These are phyloP conservation scores for Anarhynchus alexandrinus DNA, from an alignment of 2,113 vertebrate genomes.

Conservation along the genomic window DNA sequence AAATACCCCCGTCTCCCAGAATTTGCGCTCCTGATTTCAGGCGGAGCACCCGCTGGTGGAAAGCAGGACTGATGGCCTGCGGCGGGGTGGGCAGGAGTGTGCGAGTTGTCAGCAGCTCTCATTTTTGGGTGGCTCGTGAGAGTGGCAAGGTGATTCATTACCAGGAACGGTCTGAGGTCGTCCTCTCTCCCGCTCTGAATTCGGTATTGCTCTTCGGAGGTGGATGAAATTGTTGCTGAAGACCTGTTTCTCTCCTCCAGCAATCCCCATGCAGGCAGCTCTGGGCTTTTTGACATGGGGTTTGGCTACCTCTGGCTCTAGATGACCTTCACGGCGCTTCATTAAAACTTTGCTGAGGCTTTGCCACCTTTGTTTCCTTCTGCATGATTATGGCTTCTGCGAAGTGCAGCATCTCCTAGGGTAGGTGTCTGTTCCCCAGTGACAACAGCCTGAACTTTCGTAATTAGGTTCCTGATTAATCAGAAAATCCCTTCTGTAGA, in stretches of 20 bases:
- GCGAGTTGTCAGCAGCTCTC: not conserved
- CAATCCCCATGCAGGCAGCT: not conserved
- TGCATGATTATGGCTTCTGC: not conserved
- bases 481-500: not conserved
- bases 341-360: not conserved
- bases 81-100: not conserved
- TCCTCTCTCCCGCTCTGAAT: not conserved
- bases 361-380: not conserved
- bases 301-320: not conserved
- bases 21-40: not conserved
- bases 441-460: not conserved
- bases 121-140: not conserved
- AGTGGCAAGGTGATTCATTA: not conserved
- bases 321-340: not conserved
- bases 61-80: not conserved
- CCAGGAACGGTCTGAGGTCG: not conserved
- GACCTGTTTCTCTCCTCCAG: not conserved
- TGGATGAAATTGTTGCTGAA: not conserved
- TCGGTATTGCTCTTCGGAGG: not conserved
- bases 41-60: not conserved
- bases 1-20: not conserved
- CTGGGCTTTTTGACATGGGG: not conserved
- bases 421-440: not conserved
- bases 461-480: conserved; percentile 14
- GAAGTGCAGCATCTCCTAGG: not conserved